Evolutionary conservation across 2,888 invertebrate species (phyloP), one percentile per base, ranked within the genome.

Genomic region (Epicampocera succincta): DNA sequence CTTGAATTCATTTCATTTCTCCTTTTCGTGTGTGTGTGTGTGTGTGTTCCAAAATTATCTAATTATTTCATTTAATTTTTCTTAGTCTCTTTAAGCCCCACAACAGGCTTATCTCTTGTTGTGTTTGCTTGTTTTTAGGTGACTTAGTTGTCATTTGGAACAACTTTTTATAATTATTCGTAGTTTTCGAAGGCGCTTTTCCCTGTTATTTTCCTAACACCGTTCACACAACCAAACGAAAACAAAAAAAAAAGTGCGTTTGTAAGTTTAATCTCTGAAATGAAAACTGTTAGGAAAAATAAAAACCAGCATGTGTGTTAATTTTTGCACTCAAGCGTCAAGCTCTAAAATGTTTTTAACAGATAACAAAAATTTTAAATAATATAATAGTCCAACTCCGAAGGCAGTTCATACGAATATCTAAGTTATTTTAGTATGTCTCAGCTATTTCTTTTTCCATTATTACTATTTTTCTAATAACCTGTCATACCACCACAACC

Each of bases 401-500:
- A 72, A 60, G 52, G 42, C 52, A 60, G 65, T 33, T 65, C 42
- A 29, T 58, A 56, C 17, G 25, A 58, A 54, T 54, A 56, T 38
- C 25, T 21, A 33, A 58, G 60, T 68, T 68, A 65, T 25, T 65
- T 74, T 63, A 54, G 54, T 48, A 46, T 54, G 54, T 58, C 21
- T 58, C 46, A 46, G 13, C 8, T 54, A 13, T 65, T 58, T 75
- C 46, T 63, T 42, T 63, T 75, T 42, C 56, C 48, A 42, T 69
- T 63, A 66, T 86, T 75, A 48, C 56, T 56, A 42, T 69, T 63
- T 73, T 86, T 87, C 88, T 89, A 88, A 89, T 89, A 89, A 89
- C 89, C 88, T 88, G 89, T 89, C 89, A 86, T 86, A 86, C 89
- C 86, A 88, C 89, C 87, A 65, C 63, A 74, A 73, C 44, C 85